phyloP scores from a whole-genome alignment of 2,113 vertebrate genomes.

The Hippopotamus amphibius region DNA sequence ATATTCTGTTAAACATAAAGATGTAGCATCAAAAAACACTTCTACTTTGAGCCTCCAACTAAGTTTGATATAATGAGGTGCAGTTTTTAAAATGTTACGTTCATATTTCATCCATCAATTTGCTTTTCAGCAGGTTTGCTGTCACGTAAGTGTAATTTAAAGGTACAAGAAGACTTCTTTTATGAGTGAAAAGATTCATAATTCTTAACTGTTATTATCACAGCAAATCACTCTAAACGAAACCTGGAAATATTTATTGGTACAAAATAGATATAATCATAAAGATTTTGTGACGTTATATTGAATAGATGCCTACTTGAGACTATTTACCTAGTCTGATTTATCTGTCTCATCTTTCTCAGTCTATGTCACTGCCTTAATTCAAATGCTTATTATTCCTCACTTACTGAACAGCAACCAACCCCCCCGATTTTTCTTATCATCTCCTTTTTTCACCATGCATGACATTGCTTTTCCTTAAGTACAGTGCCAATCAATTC shows the following conservation, averaged over 20 bases:
- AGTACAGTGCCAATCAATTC: not conserved
- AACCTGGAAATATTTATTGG: constrained; percentile 70
- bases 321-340: constrained; percentile 18
- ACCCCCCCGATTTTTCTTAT: not conserved
- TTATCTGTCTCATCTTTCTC: not conserved
- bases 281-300: constrained; percentile 41
- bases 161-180: constrained; percentile 52
- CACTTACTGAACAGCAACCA: not conserved
- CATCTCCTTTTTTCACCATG: not conserved
- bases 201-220: constrained; percentile 66
- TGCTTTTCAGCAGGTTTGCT: constrained; percentile 54
- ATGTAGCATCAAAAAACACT: not conserved
- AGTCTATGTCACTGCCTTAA: not conserved
- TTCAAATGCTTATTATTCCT: constrained; percentile 42
- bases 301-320: constrained; percentile 4
- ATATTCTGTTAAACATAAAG: not conserved
- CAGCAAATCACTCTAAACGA: constrained; percentile 68
- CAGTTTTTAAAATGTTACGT: constrained; percentile 57
- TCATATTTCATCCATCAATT: constrained; percentile 69
- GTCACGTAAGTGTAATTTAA: constrained; percentile 64
- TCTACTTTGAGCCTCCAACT: constrained; percentile 2
- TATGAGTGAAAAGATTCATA: constrained; percentile 65
- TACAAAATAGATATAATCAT: constrained; percentile 48
- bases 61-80: not conserved
- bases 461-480: not conserved